Percentiles rank a stretch among this genome's conserved stretches.
These are phyloP conservation scores for Rhizomys pruinosus DNA, from an alignment of 2,113 vertebrate genomes.

Conservation along the genomic window DNA sequence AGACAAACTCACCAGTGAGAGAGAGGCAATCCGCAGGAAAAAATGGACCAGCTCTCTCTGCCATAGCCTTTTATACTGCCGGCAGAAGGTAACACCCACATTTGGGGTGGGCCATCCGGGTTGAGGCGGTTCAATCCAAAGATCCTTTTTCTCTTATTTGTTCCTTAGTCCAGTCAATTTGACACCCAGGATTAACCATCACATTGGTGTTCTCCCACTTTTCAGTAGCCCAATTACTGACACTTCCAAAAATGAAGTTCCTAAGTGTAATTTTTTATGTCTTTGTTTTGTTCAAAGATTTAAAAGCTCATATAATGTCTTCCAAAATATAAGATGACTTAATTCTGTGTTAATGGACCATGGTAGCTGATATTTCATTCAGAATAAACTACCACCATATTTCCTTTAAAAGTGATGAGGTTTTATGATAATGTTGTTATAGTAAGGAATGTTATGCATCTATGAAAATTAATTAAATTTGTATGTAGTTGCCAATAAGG, in stretches of 20 bases:
- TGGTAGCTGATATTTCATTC: background rate
- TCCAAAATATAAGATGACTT: too few species aligned
- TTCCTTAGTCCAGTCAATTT: too few species aligned
- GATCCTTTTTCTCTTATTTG: too few species aligned
- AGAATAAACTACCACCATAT: background rate
- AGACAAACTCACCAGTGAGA: too few species aligned
- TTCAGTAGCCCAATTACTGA: background rate
- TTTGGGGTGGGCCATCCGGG: too few species aligned
- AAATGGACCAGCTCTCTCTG: too few species aligned
- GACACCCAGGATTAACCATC: too few species aligned
- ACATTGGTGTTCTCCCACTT: background rate
- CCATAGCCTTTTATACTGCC: too few species aligned
- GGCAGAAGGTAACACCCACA: too few species aligned
- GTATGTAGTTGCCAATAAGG: background rate
- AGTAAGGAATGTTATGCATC: background rate
- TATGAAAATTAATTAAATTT: constrained; percentile 16
- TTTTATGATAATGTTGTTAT: background rate
- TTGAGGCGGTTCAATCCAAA: too few species aligned
- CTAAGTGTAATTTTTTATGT: background rate
- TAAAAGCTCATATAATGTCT: background rate
- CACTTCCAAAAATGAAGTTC: background rate
- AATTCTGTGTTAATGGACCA: background rate
- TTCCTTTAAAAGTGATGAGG: background rate
- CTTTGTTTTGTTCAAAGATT: background rate
- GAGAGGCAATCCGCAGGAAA: too few species aligned